Conservation (phyloP, 1,140 invertebrate species). For the Pseudobourletiella spinata region DNA sequence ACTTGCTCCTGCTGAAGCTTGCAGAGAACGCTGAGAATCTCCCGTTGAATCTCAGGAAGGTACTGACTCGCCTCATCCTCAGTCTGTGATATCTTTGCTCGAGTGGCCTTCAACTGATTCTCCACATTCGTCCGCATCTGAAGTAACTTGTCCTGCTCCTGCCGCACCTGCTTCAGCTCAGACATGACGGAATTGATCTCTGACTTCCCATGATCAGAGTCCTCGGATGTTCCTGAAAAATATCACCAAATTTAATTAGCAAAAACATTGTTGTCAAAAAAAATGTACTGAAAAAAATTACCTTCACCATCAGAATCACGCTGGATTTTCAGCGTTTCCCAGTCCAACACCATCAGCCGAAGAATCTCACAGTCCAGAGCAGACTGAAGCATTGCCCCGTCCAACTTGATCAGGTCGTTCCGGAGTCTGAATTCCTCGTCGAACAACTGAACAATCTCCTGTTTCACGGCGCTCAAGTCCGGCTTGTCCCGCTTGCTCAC, state of each 20-base stretch:
- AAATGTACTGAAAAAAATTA: background rate
- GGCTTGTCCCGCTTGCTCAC: constrained; percentile 18
- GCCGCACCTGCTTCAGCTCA: constrained; percentile 61
- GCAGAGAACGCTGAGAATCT: constrained; percentile 71
- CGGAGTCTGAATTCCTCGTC: constrained; percentile 32
- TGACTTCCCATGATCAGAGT: constrained; percentile 22
- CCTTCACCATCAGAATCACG: constrained; percentile 27
- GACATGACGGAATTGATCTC: constrained; percentile 70
- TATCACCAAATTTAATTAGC: background rate
- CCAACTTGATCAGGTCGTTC: constrained; percentile 33
- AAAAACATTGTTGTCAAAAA: background rate
- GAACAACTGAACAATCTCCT: constrained; percentile 25
- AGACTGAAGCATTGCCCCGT: constrained; percentile 33
- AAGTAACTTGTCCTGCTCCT: constrained; percentile 65
- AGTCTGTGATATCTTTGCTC: constrained; percentile 66
- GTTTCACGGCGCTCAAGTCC: constrained; percentile 23
- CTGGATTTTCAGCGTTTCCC: constrained; percentile 29
- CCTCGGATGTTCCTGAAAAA: constrained; percentile 12
- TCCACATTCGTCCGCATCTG: constrained; percentile 73
- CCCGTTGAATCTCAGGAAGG: constrained; percentile 65
- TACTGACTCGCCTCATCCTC: constrained; percentile 50
- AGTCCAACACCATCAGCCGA: constrained; percentile 32
- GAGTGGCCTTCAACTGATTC: constrained; percentile 36
- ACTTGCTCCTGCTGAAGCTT: constrained; percentile 84
- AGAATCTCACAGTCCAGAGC: constrained; percentile 35